These are phyloP conservation scores for Pycnonotus jocosus DNA, from an alignment of 2,113 vertebrate species.

Conservation along the genomic window DNA sequence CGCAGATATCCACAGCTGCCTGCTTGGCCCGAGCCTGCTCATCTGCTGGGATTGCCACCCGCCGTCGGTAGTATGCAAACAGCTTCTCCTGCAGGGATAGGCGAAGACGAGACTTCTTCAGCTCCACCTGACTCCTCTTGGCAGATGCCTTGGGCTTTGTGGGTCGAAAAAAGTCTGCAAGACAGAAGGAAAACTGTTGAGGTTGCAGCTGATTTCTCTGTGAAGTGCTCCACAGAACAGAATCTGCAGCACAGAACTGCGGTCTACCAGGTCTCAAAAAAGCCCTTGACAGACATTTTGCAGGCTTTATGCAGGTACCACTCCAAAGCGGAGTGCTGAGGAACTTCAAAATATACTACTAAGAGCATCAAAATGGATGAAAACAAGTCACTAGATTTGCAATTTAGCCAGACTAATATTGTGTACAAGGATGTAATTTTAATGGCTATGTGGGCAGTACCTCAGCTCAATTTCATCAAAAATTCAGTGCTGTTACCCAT, in stretches of 20 bases:
- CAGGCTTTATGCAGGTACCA: not conserved
- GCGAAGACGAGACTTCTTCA: slow-evolving; percentile 88
- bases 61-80: slow-evolving; percentile 82
- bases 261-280: not conserved
- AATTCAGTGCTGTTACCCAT: not conserved
- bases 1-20: slow-evolving; percentile 93
- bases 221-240: not conserved
- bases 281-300: not conserved
- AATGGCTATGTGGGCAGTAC: not conserved
- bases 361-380: not conserved
- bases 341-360: not conserved
- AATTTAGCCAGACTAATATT: not conserved
- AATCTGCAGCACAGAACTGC: fast-evolving
- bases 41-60: slow-evolving; percentile 81
- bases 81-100: slow-evolving; percentile 93
- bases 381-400: not conserved
- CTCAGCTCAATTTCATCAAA: not conserved
- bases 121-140: slow-evolving; percentile 77
- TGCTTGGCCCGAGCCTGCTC: slow-evolving; percentile 90
- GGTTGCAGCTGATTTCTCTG: not conserved
- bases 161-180: slow-evolving; percentile 67
- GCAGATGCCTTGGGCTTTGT: slow-evolving; percentile 67
- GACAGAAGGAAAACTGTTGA: slow-evolving; percentile 21
- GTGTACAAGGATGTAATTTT: not conserved
- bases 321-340: not conserved